Conservation (phyloP, 92 coral and sea anemone species). For the Zoanthus gigantus region DNA sequence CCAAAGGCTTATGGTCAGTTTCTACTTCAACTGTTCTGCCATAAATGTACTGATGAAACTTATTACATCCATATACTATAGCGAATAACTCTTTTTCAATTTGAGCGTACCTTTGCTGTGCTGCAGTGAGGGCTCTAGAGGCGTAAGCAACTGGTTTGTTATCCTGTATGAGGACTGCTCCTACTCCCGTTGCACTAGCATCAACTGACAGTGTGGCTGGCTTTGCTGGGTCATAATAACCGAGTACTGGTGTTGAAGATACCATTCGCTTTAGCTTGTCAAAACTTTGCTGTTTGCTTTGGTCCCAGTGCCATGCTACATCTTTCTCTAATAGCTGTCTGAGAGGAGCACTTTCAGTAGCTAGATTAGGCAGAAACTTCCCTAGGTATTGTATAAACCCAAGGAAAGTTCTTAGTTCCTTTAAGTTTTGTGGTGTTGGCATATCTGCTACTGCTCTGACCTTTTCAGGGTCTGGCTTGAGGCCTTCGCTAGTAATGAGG, state of each 20-base stretch:
- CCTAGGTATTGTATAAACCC: constrained; percentile 53
- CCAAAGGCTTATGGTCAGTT: constrained; percentile 26
- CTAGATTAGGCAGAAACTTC: constrained; percentile 48
- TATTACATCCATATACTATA: constrained; percentile 7
- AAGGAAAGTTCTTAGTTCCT: constrained; percentile 41
- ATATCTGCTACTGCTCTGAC: constrained; percentile 42
- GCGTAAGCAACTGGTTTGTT: constrained; percentile 22
- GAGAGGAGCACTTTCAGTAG: constrained; percentile 49
- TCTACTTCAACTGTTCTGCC: constrained; percentile 27
- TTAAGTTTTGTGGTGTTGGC: constrained; percentile 31
- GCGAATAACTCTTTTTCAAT: constrained; percentile 16
- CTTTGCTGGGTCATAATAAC: constrained; percentile 40
- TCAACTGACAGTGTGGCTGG: constrained; percentile 43
- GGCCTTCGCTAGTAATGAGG: constrained; percentile 22
- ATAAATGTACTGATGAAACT: constrained; percentile 22
- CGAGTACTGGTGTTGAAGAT: constrained; percentile 29
- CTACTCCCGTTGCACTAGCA: constrained; percentile 30
- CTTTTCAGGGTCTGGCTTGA: constrained; percentile 29
- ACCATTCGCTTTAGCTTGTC: constrained; percentile 39
- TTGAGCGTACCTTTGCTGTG: constrained; percentile 30
- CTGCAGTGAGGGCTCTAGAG: constrained; percentile 35
- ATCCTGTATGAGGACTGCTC: constrained; percentile 34
- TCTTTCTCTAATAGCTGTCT: constrained; percentile 42
- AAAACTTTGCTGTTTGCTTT: constrained; percentile 32
- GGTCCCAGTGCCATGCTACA: constrained; percentile 52